These are phyloP conservation scores for Miltochrista miniata DNA, from an alignment of 2,888 invertebrate genomes.

Conservation along the genomic window DNA sequence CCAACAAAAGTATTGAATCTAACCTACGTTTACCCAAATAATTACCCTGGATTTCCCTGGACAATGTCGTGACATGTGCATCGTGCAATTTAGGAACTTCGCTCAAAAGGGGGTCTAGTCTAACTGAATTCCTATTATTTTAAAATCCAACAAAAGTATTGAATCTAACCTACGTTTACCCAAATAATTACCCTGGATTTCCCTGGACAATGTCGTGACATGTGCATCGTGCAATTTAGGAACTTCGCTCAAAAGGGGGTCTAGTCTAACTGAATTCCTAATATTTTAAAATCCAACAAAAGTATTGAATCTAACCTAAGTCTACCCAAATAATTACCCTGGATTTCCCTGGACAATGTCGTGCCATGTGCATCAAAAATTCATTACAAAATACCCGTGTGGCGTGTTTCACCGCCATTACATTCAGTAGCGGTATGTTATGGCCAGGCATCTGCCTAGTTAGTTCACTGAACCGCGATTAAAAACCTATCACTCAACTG, in stretches of 20 bases:
- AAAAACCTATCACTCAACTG: conserved; percentile 7
- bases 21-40: not conserved
- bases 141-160: too few relatives aligned
- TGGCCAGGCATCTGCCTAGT: conserved; percentile 7
- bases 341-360: not conserved
- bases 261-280: too few relatives aligned
- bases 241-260: too few relatives aligned
- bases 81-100: too few relatives aligned
- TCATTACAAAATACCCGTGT: conserved; percentile 16
- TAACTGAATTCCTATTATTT: too few relatives aligned
- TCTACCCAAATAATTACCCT: conserved; percentile 6
- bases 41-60: conserved; percentile 4
- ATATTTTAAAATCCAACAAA: too few relatives aligned
- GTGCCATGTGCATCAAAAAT: conserved; percentile 22
- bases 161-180: not conserved
- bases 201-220: conserved; percentile 4
- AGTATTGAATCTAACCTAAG: not conserved
- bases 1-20: not conserved
- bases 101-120: too few relatives aligned
- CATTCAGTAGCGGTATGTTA: conserved; percentile 7
- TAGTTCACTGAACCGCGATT: conserved; percentile 16
- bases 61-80: conserved; percentile 10
- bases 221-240: too few relatives aligned
- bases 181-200: conserved; percentile 4
- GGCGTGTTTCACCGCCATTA: conserved; percentile 21